A percentile compares a stretch with the other conserved stretches of the same genome.
Conservation (phyloP, 2,888 invertebrate genomes). For the Sminthurinus aureus region DNA sequence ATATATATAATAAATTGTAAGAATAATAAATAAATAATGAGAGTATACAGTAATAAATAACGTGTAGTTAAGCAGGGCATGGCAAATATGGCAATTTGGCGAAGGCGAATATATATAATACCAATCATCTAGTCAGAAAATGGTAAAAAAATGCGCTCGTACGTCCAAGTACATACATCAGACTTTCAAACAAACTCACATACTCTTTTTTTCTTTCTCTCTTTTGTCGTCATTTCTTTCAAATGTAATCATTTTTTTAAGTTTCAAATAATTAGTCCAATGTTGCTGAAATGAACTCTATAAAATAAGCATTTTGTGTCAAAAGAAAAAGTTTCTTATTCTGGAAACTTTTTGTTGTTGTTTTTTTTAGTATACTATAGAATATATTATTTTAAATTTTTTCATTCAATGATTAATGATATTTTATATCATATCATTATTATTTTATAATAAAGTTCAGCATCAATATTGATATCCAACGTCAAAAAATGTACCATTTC, state of each 20-base stretch:
- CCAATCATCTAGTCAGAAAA: slow-evolving; percentile 33
- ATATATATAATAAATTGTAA: slow-evolving; percentile 9
- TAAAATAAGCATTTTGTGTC: neutral
- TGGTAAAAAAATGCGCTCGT: slow-evolving; percentile 17
- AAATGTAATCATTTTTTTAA: neutral
- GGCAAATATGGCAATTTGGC: slow-evolving; percentile 49
- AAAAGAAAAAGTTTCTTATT: no score
- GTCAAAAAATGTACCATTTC: no score
- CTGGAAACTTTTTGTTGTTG: neutral
- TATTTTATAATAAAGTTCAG: no score
- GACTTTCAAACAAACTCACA: slow-evolving; percentile 7
- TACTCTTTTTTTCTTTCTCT: slow-evolving; percentile 3
- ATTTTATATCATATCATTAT: no score
- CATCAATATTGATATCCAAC: no score
- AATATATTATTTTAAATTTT: neutral
- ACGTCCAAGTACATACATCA: slow-evolving; percentile 18
- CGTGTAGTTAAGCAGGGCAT: slow-evolving; percentile 56
- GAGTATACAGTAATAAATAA: slow-evolving; percentile 7
- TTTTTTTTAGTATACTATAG: neutral
- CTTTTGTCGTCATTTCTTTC: neutral
- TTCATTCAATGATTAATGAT: neutral
- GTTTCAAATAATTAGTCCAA: no score
- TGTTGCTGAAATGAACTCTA: neutral
- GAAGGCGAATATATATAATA: slow-evolving; percentile 44
- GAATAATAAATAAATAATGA: slow-evolving; percentile 25